Percentiles rank a stretch among this genome's conserved stretches.
Conservation (phyloP, 2,797 vertebrate genomes). For the Cossypha caffra region DNA sequence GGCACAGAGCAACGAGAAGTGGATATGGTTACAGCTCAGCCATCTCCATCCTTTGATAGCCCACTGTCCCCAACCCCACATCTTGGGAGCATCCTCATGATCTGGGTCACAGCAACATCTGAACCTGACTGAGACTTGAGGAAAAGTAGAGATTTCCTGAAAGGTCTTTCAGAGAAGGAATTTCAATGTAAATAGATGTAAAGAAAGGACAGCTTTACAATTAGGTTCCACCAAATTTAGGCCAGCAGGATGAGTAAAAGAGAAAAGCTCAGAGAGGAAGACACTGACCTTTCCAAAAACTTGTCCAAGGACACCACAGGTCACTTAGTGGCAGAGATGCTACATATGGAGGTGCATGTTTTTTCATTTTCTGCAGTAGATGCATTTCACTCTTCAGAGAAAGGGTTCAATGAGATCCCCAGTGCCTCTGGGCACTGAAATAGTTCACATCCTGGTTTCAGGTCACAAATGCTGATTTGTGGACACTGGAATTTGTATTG, state of each 20-base stretch:
- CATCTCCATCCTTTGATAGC: neutral
- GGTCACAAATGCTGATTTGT: neutral
- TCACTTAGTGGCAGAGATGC: neutral
- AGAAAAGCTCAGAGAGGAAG: neutral
- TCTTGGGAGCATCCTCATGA: fast-evolving
- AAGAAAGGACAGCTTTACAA: neutral
- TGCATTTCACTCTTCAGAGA: neutral
- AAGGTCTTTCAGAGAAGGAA: neutral
- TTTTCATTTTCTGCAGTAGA: neutral
- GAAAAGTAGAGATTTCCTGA: neutral
- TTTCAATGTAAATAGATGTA: neutral
- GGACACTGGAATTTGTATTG: neutral
- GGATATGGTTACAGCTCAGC: neutral
- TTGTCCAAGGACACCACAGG: neutral
- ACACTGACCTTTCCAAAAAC: neutral
- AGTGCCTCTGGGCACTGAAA: neutral
- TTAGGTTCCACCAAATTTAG: neutral
- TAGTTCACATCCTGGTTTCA: neutral
- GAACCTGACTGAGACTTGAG: neutral
- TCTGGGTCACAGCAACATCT: neutral
- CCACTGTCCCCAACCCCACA: fast-evolving
- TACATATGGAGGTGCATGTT: neutral
- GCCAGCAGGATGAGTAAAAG: neutral
- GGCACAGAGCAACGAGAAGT: neutral
- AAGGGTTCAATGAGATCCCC: neutral